These are phyloP conservation scores for Datnioides undecimradiatus DNA, from an alignment of 2,113 vertebrate species.

Conservation along the genomic window DNA sequence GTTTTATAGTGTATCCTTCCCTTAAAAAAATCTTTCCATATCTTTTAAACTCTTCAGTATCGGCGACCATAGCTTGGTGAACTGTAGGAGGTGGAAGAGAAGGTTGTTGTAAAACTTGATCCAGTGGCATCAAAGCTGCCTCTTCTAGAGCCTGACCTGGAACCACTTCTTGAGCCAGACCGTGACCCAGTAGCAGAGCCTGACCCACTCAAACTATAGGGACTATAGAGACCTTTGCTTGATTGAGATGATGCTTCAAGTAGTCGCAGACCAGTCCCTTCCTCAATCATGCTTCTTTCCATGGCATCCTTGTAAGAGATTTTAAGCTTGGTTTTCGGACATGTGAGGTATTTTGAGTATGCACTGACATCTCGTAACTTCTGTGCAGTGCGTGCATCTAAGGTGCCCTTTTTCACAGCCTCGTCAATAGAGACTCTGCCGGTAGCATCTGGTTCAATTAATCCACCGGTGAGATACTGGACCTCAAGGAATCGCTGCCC, in stretches of 20 bases:
- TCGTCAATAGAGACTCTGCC: constrained; percentile 92
- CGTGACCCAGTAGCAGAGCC: constrained; percentile 92
- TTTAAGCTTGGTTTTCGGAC: constrained; percentile 98
- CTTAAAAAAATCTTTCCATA: constrained; percentile 58
- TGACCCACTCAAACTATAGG: constrained; percentile 92
- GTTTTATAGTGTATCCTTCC: constrained; percentile 49
- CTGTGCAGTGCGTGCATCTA: constrained; percentile 93
- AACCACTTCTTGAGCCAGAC: constrained; percentile 91
- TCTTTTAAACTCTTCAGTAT: constrained; percentile 76
- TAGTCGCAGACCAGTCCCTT: constrained; percentile 91
- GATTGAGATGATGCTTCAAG: constrained; percentile 95
- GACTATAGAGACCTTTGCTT: constrained; percentile 96
- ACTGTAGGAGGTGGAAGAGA: constrained; percentile 92
- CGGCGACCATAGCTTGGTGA: constrained; percentile 92
- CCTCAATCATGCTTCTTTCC: constrained; percentile 97
- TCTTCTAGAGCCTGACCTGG: constrained; percentile 91
- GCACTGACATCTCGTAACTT: constrained; percentile 93
- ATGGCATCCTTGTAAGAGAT: constrained; percentile 99
- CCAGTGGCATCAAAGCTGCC: constrained; percentile 95
- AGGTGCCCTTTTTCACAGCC: constrained; percentile 91
- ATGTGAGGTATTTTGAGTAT: constrained; percentile 97
- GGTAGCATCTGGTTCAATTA: constrained; percentile 90
- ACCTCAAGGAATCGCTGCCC: constrained; percentile 98
- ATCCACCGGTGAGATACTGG: constrained; percentile 96
- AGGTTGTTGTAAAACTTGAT: constrained; percentile 91